Conservation (phyloP, 2,113 vertebrate genomes). For the Oncorhynchus clarkii region DNA sequence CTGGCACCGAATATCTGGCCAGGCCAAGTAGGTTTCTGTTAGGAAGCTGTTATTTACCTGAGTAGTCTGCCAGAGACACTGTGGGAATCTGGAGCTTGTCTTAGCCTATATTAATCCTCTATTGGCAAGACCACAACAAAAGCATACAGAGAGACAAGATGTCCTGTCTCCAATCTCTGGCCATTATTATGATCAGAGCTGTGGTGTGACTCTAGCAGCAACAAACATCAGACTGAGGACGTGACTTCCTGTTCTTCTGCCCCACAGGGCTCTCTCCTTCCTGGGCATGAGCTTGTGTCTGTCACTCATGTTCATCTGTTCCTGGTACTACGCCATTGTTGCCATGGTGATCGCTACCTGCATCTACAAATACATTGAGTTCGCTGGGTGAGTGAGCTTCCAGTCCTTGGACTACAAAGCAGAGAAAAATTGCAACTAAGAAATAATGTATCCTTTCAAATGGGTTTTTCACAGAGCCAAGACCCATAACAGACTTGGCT, state of each 20-base stretch:
- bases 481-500: neutral
- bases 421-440: neutral
- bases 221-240: neutral
- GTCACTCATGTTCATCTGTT: conserved; percentile 98
- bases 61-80: neutral
- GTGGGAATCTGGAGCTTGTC: neutral
- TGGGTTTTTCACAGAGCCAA: neutral
- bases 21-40: neutral
- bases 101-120: neutral
- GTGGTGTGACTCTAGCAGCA: neutral
- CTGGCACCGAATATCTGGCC: neutral
- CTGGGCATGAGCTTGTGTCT: conserved; percentile 98
- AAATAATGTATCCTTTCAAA: neutral
- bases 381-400: conserved; percentile 84
- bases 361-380: conserved; percentile 99
- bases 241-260: conserved; percentile 35
- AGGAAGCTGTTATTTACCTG: conserved; percentile 3
- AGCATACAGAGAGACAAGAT: conserved; percentile 1
- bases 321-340: conserved; percentile 95
- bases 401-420: neutral
- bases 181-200: neutral
- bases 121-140: neutral
- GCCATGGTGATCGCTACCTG: conserved; percentile 96
- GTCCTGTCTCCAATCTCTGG: neutral
- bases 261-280: conserved; percentile 92